Conservation (phyloP, 2,113 vertebrate species). For the Paratilapia polleni region DNA sequence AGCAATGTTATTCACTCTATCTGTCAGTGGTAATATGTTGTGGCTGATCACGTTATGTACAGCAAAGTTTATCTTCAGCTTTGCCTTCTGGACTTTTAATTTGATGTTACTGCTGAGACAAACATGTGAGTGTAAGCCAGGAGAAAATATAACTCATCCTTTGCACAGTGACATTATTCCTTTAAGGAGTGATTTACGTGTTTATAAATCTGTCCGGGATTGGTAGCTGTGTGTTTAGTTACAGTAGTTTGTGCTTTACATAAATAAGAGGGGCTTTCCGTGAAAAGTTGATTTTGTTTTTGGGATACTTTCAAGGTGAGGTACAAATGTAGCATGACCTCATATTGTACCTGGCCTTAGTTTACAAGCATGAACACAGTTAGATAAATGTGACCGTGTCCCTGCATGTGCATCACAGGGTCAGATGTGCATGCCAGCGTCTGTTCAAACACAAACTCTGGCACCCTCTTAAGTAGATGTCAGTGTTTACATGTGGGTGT, state of each 20-base stretch:
- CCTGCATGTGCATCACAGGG: neutral
- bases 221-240: slow-evolving; percentile 24
- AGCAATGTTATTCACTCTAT: neutral
- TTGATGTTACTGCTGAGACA: neutral
- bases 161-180: neutral
- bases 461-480: slow-evolving; percentile 47
- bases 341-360: slow-evolving; percentile 24
- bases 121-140: neutral
- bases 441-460: slow-evolving; percentile 38
- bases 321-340: neutral
- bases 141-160: neutral
- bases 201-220: slow-evolving; percentile 35
- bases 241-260: slow-evolving; percentile 35
- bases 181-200: neutral
- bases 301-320: neutral
- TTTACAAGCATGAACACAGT: neutral
- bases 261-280: slow-evolving; percentile 33
- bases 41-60: no score
- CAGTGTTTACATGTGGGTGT: slow-evolving; percentile 56
- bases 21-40: no score
- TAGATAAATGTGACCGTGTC: neutral
- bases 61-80: no score
- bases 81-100: no score
- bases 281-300: slow-evolving; percentile 39
- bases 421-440: neutral